A percentile compares a stretch with the other conserved stretches of the same genome.
Evolutionary conservation across 2,888 invertebrate species (phyloP).

Genomic region (Noctua janthe): DNA sequence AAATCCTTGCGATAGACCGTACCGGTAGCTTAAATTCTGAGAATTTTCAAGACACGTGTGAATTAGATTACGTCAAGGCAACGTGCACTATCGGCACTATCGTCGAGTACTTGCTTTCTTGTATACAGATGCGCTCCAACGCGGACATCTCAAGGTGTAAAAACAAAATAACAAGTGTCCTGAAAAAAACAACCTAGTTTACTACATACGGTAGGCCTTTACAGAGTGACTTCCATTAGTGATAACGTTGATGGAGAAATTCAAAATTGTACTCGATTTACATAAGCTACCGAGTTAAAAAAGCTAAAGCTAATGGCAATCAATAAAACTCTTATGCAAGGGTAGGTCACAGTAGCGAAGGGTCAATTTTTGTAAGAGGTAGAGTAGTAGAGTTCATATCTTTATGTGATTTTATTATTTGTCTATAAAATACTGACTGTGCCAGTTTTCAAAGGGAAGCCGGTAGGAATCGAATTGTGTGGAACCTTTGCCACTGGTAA

Average conservation of each 20-base stretch:
- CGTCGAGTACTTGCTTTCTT: no score
- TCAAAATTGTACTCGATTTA: background rate
- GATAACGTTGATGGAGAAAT: background rate
- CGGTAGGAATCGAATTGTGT: no score
- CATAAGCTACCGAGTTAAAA: background rate
- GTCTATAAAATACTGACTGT: no score
- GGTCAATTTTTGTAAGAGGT: no score
- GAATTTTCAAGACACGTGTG: background rate
- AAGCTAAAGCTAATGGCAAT: no score
- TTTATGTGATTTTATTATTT: no score
- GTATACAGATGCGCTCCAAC: background rate
- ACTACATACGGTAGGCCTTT: background rate
- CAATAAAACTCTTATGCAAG: no score
- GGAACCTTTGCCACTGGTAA: no score
- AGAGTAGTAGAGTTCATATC: no score
- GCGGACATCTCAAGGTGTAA: no score
- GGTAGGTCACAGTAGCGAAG: no score
- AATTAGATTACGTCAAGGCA: background rate
- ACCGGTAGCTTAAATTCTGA: background rate
- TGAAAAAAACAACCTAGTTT: background rate
- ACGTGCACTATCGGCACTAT: constrained; percentile 5
- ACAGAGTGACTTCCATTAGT: background rate
- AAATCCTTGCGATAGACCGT: background rate
- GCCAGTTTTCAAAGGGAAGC: no score
- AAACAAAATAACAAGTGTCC: background rate